Percentiles rank a stretch among this genome's conserved stretches.
Conservation (phyloP, 1,140 invertebrate species). For the Drosophila mojavensis region DNA sequence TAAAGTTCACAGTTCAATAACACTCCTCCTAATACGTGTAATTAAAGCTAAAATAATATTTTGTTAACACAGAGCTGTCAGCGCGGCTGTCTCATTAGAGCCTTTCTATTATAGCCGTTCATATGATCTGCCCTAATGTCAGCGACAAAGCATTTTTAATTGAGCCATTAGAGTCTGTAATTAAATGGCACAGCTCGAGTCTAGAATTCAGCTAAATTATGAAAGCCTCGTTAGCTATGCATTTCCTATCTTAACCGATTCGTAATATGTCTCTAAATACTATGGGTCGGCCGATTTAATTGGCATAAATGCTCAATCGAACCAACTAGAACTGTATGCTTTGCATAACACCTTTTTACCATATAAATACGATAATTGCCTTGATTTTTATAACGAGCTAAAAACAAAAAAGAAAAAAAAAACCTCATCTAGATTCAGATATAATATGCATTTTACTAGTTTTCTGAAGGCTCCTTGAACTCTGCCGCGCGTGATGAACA, state of each 20-base stretch:
- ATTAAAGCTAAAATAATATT: not conserved
- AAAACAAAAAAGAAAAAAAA: slow-evolving; percentile 8
- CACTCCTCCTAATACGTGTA: not conserved
- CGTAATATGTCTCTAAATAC: not conserved
- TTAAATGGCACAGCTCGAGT: slow-evolving; percentile 36
- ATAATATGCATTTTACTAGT: slow-evolving; percentile 30
- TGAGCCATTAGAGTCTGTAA: slow-evolving; percentile 52
- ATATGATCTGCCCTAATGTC: slow-evolving; percentile 18
- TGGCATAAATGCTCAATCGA: slow-evolving; percentile 28
- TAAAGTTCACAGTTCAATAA: slow-evolving; percentile 20
- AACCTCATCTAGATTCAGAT: slow-evolving; percentile 29
- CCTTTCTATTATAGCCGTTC: slow-evolving; percentile 7
- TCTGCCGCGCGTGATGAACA: slow-evolving; percentile 50
- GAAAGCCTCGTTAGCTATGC: not conserved
- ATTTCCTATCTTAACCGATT: not conserved
- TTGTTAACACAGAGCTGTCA: slow-evolving; percentile 5
- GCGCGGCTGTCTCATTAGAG: slow-evolving; percentile 19
- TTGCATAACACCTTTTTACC: slow-evolving; percentile 20
- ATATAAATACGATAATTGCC: slow-evolving; percentile 36
- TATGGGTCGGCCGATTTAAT: slow-evolving; percentile 29
- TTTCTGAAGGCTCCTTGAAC: slow-evolving; percentile 60
- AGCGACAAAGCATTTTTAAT: slow-evolving; percentile 36
- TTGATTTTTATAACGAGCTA: slow-evolving; percentile 51
- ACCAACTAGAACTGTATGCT: slow-evolving; percentile 20
- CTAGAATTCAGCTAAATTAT: not conserved